Conservation (phyloP, 2,888 invertebrate genomes). For the Eutolmus rufibarbis region DNA sequence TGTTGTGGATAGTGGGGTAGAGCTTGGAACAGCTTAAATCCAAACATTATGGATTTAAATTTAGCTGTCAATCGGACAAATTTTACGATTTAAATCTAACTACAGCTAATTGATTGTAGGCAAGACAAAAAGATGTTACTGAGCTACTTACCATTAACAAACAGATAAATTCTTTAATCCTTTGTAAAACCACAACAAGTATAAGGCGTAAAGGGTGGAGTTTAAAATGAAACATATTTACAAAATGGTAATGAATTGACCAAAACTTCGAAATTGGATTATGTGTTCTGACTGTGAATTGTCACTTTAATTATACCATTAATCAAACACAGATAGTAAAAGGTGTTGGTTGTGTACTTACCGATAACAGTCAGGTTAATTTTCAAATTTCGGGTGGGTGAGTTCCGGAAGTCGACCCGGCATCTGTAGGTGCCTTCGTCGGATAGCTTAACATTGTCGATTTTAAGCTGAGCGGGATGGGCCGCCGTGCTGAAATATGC, state of each 20-base stretch:
- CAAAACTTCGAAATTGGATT: neutral
- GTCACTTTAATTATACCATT: neutral
- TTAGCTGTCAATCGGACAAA: no score
- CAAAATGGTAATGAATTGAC: neutral
- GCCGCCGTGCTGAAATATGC: constrained; percentile 85
- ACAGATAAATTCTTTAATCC: no score
- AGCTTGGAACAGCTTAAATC: no score
- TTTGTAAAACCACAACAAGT: no score
- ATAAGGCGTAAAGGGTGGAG: no score
- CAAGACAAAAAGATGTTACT: neutral
- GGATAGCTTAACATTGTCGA: constrained; percentile 66
- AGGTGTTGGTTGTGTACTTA: constrained; percentile 61
- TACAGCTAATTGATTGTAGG: no score
- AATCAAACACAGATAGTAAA: neutral
- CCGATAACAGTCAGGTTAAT: constrained; percentile 79
- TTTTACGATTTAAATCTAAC: no score
- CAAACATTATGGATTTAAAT: no score
- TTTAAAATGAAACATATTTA: neutral
- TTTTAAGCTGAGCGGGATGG: constrained; percentile 80
- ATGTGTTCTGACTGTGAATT: no score
- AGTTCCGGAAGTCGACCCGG: constrained; percentile 77
- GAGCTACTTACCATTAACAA: neutral
- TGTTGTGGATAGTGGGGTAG: no score
- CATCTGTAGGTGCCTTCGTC: constrained; percentile 78
- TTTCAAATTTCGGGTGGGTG: constrained; percentile 75